These are phyloP conservation scores for Neogobius melanostomus DNA, from an alignment of 2,113 vertebrate species.

Conservation along the genomic window DNA sequence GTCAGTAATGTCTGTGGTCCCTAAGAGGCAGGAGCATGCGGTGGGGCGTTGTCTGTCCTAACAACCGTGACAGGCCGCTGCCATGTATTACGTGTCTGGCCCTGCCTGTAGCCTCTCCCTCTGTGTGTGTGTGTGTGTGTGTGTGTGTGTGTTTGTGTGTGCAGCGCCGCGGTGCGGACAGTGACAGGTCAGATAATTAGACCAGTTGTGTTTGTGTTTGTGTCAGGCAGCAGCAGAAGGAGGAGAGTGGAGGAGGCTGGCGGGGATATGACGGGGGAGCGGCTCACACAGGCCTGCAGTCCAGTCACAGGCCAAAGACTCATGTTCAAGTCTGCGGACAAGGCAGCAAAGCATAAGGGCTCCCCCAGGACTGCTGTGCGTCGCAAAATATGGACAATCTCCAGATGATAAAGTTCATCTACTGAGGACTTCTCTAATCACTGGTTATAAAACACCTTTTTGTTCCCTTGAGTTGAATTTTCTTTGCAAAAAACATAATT, in stretches of 20 bases:
- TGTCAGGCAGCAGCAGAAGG: slow-evolving; percentile 27
- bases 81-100: slow-evolving; percentile 52
- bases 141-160: slow-evolving; percentile 23
- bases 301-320: slow-evolving; percentile 23
- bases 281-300: slow-evolving; percentile 52
- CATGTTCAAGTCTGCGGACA: slow-evolving; percentile 21
- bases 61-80: slow-evolving; percentile 45
- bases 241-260: slow-evolving; percentile 32
- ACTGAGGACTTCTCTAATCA: too few species aligned
- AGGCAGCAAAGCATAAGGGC: slow-evolving; percentile 17
- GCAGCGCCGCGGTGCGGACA: slow-evolving; percentile 58
- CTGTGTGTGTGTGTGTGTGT: slow-evolving; percentile 28
- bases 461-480: too few species aligned
- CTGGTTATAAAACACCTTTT: too few species aligned
- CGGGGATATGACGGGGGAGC: slow-evolving; percentile 57
- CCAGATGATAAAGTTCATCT: too few species aligned
- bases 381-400: background rate
- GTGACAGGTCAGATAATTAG: slow-evolving; percentile 72
- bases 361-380: background rate
- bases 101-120: background rate
- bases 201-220: slow-evolving; percentile 57
- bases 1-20: slow-evolving; percentile 12
- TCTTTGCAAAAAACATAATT: too few species aligned
- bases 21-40: slow-evolving; percentile 33
- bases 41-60: slow-evolving; percentile 27